phyloP scores from a whole-genome alignment of 2,113 vertebrate species.

The Cynopterus brachyotis region DNA sequence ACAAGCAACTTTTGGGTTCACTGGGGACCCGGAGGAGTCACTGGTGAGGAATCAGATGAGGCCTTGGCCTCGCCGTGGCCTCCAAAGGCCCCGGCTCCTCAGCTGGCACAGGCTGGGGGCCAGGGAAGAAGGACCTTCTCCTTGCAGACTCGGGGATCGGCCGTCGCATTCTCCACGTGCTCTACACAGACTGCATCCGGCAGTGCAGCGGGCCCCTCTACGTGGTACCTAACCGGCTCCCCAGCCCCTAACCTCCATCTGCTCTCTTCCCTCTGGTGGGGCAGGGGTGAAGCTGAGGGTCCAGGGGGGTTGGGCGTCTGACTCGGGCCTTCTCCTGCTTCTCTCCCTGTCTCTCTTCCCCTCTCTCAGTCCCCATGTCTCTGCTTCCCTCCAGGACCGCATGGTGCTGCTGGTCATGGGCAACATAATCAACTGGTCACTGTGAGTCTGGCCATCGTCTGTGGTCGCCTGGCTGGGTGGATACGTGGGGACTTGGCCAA shows the following conservation, averaged over 20 bases:
- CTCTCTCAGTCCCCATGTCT: background rate
- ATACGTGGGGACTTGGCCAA: background rate
- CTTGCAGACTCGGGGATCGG: constrained; percentile 90
- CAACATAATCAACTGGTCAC: constrained; percentile 98
- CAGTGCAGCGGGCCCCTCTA: constrained; percentile 98
- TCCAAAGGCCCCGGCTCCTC: background rate
- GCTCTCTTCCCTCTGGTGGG: background rate
- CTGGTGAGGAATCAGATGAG: background rate
- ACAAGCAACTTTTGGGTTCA: background rate
- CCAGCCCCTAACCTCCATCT: background rate
- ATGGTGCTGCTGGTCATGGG: constrained; percentile 98
- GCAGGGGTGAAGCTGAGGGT: background rate
- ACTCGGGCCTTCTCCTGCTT: background rate
- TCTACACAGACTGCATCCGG: constrained; percentile 95
- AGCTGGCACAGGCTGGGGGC: accelerated
- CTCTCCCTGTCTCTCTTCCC: background rate
- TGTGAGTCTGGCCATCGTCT: constrained; percentile 87
- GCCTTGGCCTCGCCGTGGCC: background rate
- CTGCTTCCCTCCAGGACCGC: constrained; percentile 87
- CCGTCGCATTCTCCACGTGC: constrained; percentile 90
- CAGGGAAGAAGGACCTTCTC: background rate
- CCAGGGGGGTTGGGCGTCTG: background rate
- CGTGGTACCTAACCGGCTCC: constrained; percentile 87
- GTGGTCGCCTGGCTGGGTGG: background rate
- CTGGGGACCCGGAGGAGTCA: background rate